Base-by-base conservation (phyloP, 2,888 invertebrate species). In the Tubulanus polymorphus region DNA sequence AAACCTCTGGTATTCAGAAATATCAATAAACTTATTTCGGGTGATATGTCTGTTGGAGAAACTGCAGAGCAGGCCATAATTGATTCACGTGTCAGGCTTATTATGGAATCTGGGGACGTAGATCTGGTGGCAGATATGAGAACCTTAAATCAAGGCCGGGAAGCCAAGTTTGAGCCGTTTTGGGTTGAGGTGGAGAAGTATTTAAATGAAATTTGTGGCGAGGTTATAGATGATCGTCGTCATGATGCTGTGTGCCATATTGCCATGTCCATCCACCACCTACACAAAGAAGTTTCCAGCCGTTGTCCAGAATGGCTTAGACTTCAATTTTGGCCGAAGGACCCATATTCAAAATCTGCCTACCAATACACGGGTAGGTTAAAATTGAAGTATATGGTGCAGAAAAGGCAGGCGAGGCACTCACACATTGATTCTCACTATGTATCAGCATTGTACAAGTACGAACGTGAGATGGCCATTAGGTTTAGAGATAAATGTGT, bases 321-420 rank as follows among this genome's bases (percentile, higher is more conserved):
- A 10, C 30, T 58, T 15, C 59, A 60, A 28, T 62, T 61, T 56
- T 54, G 55, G 8, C 63, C 63, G 2, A 55, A 54, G 37, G 50
- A 52, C 20, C 54, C 58, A 8, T 53, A 47, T 5, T 51, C 55
- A 8, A 29, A 57, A 5, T 29, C 51, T n/a, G 60, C 60, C 37
- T 23, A 37, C 15, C 47, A 45, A 27, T 56, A 59, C 35, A 59
- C 53, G 10, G 53, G 56, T 12, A 45, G 18, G 18, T 53, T 56
- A 15, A 55, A 60, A 25, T 50, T 61, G 8, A 63, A 57, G 48
- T 59, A 49, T 47, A 54, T 52, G 47, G 57, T 63, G 27, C 63
- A 63, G 49, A 47, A 35, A 20, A 25, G 61, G 12, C 55, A 58
- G 41, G 48, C 61, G 18, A 27, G 57, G 8, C 41, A 54, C 29